Evolutionary conservation across 2,888 invertebrate genomes (phyloP), one percentile per base, ranked within the genome.

Genomic region (Conus canariensis): DNA sequence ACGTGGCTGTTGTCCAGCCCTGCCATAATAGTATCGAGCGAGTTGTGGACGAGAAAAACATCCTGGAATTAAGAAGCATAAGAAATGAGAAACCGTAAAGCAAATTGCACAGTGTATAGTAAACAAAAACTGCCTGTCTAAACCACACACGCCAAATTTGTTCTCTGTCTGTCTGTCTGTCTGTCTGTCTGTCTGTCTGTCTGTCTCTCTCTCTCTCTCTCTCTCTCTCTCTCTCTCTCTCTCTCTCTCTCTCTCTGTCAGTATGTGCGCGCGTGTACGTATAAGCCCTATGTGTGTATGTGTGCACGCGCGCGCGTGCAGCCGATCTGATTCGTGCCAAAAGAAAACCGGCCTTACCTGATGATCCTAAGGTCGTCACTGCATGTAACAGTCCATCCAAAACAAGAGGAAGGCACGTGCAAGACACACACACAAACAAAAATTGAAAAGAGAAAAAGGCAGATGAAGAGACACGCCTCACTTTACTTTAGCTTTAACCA

Each of bases 221-320:
- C 67, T 67, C 87, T 87, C 87, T 87, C 60, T 87, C 87, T 59
- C 87, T 87, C 87, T 87, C 87, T 80, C 30, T 80, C 45, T 80
- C 45, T 80, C 6, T 80, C 6, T 80, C 45, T 80, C 6, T 80
- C 45, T 80, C 1, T 80, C 45, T 80, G 12, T 80, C 80, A n/a
- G 30, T 45, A 4, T 45, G 45, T 45, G 45, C 4, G 45, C 45
- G 45, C 45, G 4, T 3, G 45, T 45, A 45, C 45, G 45, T 4
- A 45, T 45, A 45, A 45, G 4, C 45, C 45, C 45, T 4, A 30
- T 30, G 30, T 30, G 30, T 30, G 30, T 45, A 45, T 45, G 45
- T 45, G 45, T 4, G 4, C 45, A 45, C 45, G 45, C 45, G 45
- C 45, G 45, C 45, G 4, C 45, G 45, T 45, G 45, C 45, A 4